Base-by-base conservation (phyloP, 2,888 invertebrate species). In the Carpatolechia fugitivella region DNA sequence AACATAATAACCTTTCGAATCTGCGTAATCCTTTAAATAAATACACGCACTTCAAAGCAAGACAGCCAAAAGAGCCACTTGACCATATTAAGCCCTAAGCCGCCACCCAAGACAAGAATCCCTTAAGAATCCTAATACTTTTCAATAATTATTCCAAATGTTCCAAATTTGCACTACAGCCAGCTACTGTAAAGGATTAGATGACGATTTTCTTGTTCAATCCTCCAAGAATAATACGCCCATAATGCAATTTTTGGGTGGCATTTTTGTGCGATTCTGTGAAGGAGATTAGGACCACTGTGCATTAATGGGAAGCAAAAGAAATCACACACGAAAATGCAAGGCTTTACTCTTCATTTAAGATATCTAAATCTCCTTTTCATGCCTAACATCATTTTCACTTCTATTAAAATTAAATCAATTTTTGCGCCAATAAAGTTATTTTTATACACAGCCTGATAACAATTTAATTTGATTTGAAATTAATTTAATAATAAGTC, bases 21-120 rank as follows among this genome's bases (percentile, higher is more conserved):
- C 85, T 70, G 59, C 57, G 69, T 85, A 86, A 89, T 87, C 86
- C 76, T 76, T 84, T 84, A 80, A 81, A 79, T 79, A 87, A 85
- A 85, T 50, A 50, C 38, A 50, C 50, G 36, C 36, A 38, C 47
- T 44, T 44, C 30, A 47, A 31, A 31, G 47, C 47, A 13, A 29
- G 29, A 20, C 81, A 85, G 72, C 66, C 63, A 74, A 74, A 74
- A 72, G 66, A 70, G 60, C 73, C 79, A 80, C 80, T 83, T 70
- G 66, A 71, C 57, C 58, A 38, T 55, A 63, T 63, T 63, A 63
- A 67, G 72, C 66, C 65, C 64, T 55, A 62, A 55, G 64, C 64
- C 66, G 62, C 85, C 82, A 84, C 83, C 82, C 82, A 85, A 76
- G 80, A 61, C 74, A 64, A n/a, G 57, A 57, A 60, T 56, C 58